phyloP scores from a whole-genome alignment of 2,888 invertebrate genomes.

The Petrolisthes manimaculis region DNA sequence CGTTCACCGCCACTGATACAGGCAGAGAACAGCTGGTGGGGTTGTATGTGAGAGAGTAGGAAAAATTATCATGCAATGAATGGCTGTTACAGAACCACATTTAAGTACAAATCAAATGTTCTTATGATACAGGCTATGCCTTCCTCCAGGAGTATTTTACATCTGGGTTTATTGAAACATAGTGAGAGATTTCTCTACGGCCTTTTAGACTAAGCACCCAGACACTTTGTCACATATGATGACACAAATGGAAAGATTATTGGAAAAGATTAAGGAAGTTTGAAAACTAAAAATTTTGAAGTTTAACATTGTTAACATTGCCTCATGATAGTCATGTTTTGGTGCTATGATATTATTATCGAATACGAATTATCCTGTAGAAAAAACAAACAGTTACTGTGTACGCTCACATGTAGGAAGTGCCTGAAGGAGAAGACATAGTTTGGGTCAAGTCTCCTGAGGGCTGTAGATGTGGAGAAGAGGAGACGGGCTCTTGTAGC shows the following conservation, averaged over 20 bases:
- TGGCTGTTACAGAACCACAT: background rate
- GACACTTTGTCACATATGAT: too few species aligned
- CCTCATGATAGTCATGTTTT: background rate
- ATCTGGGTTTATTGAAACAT: too few species aligned
- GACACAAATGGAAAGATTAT: too few species aligned
- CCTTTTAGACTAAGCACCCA: too few species aligned
- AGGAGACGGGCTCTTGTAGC: slow-evolving; percentile 59
- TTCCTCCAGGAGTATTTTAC: too few species aligned
- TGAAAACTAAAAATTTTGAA: background rate
- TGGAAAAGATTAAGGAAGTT: background rate
- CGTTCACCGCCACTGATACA: slow-evolving; percentile 53
- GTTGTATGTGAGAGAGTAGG: too few species aligned
- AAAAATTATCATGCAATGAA: too few species aligned
- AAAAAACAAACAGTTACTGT: background rate
- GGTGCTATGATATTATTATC: background rate
- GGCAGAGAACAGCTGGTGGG: slow-evolving; percentile 56
- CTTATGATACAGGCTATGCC: too few species aligned
- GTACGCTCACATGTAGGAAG: slow-evolving; percentile 55
- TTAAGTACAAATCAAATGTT: background rate
- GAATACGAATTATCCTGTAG: background rate
- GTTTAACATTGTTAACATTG: background rate
- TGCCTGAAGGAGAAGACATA: slow-evolving; percentile 63
- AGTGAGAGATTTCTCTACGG: too few species aligned
- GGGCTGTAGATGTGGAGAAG: slow-evolving; percentile 56
- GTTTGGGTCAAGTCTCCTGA: slow-evolving; percentile 36